phyloP scores from a whole-genome alignment of 2,113 vertebrate species.

The Pteronura brasiliensis region DNA sequence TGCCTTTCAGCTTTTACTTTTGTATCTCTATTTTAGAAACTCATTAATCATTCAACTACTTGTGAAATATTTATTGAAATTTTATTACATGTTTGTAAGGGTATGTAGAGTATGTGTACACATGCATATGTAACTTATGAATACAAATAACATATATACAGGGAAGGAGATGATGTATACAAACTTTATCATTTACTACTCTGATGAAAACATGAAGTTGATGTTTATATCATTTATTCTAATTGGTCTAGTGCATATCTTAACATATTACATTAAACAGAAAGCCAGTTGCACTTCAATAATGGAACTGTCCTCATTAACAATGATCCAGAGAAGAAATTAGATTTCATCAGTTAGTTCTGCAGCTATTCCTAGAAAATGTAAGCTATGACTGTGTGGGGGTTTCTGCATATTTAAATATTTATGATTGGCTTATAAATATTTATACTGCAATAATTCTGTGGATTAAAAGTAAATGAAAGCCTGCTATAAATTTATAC shows the following conservation, averaged over 20 bases:
- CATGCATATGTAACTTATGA: not conserved
- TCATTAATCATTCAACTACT: not conserved
- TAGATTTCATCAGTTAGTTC: constrained; percentile 6
- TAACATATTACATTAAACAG: not conserved
- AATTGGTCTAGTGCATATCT: not conserved
- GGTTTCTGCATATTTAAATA: constrained; percentile 27
- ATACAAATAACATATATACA: not conserved
- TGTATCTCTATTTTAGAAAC: not conserved
- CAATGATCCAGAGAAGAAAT: constrained; percentile 21
- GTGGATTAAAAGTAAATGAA: constrained; percentile 42
- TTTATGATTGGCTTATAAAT: constrained; percentile 47
- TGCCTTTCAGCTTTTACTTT: not conserved
- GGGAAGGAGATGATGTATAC: not conserved
- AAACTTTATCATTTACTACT: constrained; percentile 8
- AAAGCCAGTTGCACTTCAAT: not conserved
- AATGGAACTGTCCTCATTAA: not conserved
- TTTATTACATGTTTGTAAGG: not conserved
- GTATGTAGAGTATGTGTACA: not conserved
- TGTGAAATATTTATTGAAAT: not conserved
- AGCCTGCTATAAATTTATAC: not conserved
- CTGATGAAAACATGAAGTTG: not conserved
- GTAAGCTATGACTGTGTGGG: constrained; percentile 8
- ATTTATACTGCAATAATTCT: constrained; percentile 49
- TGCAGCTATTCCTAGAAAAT: constrained; percentile 2
- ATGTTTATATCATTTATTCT: not conserved